Percentiles rank a stretch among this genome's conserved stretches.
phyloP scores from a whole-genome alignment of 2,888 invertebrate genomes.

The Stenodema calcarata region DNA sequence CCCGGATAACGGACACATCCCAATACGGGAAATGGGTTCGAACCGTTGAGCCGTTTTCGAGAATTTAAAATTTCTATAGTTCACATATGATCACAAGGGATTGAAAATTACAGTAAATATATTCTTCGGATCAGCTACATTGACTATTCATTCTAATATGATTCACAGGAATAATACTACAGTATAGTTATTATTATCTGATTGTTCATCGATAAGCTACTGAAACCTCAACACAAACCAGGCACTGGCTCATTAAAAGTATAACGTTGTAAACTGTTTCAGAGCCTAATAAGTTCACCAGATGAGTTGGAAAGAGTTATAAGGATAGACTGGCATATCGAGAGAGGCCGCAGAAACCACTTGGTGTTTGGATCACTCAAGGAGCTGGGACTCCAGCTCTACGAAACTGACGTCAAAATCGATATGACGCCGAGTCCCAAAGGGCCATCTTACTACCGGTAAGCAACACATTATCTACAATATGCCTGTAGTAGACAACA shows the following conservation, averaged over 20 bases:
- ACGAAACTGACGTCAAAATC: slow-evolving; percentile 26
- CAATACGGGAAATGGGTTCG: too few species aligned
- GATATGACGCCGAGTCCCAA: slow-evolving; percentile 32
- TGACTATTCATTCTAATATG: not conserved
- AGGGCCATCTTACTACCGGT: slow-evolving; percentile 27
- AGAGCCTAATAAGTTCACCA: not conserved
- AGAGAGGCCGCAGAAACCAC: slow-evolving; percentile 6
- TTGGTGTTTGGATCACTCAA: slow-evolving; percentile 25
- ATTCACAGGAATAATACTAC: not conserved
- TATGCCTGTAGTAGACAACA: too few species aligned
- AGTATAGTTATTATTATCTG: too few species aligned
- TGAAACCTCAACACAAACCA: too few species aligned
- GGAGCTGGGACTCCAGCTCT: slow-evolving; percentile 11
- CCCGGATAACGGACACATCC: too few species aligned
- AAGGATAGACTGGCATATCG: slow-evolving; percentile 36
- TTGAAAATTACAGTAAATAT: too few species aligned
- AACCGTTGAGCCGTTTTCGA: too few species aligned
- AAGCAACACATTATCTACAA: not conserved
- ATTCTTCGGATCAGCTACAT: too few species aligned
- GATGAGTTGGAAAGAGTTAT: not conserved
- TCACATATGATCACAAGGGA: too few species aligned
- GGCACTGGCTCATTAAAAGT: not conserved
- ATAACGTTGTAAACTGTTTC: not conserved
- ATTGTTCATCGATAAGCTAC: too few species aligned
- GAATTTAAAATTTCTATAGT: too few species aligned